phyloP scores from a whole-genome alignment of 2,797 vertebrate genomes.

The Pangasius macronema region DNA sequence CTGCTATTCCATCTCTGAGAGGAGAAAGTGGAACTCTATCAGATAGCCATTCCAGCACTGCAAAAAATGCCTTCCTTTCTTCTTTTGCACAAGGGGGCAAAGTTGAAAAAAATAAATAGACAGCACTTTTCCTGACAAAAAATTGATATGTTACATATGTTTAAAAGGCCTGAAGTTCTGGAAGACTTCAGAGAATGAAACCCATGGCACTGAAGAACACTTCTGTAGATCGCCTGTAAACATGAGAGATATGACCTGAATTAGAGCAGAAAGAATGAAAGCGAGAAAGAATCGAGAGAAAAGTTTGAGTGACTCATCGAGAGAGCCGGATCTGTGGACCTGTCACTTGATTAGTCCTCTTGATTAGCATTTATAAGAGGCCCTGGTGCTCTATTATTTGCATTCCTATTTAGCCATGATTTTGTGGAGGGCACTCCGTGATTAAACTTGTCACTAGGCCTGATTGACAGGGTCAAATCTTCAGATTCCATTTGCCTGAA shows the following conservation, averaged over 20 bases:
- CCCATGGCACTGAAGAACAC: conserved; percentile 25
- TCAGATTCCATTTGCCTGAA: conserved; percentile 94
- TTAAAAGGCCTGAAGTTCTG: not conserved
- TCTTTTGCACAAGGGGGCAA: conserved; percentile 40
- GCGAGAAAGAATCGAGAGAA: conserved; percentile 32
- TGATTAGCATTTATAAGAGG: conserved; percentile 99
- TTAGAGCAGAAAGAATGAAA: conserved; percentile 45
- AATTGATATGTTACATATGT: not conserved
- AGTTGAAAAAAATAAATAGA: conserved; percentile 42
- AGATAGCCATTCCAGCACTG: conserved; percentile 55
- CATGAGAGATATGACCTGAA: conserved; percentile 47
- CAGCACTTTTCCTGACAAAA: not conserved
- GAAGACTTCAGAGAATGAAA: conserved; percentile 44
- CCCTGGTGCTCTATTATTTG: conserved; percentile 96
- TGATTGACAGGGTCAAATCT: conserved; percentile 99
- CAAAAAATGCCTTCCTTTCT: conserved; percentile 50
- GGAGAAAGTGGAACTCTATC: conserved; percentile 57
- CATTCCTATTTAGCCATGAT: conserved; percentile 99
- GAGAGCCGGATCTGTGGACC: conserved; percentile 89
- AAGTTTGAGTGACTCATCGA: conserved; percentile 88
- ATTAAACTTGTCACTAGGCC: conserved; percentile 98
- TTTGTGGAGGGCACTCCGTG: conserved; percentile 94
- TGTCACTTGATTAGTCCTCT: conserved; percentile 99
- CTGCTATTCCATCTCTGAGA: conserved; percentile 66
- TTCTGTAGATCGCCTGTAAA: conserved; percentile 38